phyloP scores from a whole-genome alignment of 2,888 invertebrate species.

The Cactoblastis cactorum region DNA sequence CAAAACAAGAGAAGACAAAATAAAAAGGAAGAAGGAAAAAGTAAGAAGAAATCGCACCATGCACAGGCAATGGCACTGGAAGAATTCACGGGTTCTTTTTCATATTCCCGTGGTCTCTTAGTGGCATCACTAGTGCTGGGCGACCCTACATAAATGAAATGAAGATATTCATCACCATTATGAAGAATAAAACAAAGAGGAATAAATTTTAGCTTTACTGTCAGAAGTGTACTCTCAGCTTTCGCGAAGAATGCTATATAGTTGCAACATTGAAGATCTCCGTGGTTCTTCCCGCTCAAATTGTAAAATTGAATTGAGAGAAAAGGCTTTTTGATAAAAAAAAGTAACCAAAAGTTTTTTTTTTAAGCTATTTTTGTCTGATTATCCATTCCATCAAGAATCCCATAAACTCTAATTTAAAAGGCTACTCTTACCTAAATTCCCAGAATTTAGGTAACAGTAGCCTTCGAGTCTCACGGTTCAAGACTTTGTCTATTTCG shows the following conservation, averaged over 20 bases:
- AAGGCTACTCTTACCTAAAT: too few relatives aligned
- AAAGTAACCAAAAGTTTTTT: too few relatives aligned
- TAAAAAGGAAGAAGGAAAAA: constrained; percentile 24
- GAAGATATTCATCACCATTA: constrained; percentile 11
- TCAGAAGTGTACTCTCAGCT: too few relatives aligned
- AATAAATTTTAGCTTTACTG: too few relatives aligned
- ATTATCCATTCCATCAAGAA: constrained; percentile 92
- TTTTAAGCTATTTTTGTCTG: too few relatives aligned
- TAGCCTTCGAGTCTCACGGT: constrained; percentile 97
- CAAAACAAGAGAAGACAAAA: constrained; percentile 7
- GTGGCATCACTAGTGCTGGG: constrained; percentile 83
- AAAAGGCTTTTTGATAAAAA: too few relatives aligned
- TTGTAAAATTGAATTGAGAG: too few relatives aligned
- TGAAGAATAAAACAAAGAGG: constrained; percentile 13
- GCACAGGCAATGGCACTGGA: constrained; percentile 91
- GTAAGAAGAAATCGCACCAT: constrained; percentile 55
- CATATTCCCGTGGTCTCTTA: constrained; percentile 83
- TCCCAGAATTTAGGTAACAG: constrained; percentile 99
- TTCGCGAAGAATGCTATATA: too few relatives aligned
- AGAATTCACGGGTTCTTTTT: constrained; percentile 89
- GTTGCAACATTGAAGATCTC: too few relatives aligned
- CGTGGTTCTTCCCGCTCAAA: too few relatives aligned
- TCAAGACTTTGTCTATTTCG: too few relatives aligned
- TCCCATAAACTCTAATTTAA: too few relatives aligned
- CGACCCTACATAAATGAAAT: constrained; percentile 41